Evolutionary conservation across 1,140 invertebrate genomes (phyloP).

Genomic region (Halyomorpha halys): DNA sequence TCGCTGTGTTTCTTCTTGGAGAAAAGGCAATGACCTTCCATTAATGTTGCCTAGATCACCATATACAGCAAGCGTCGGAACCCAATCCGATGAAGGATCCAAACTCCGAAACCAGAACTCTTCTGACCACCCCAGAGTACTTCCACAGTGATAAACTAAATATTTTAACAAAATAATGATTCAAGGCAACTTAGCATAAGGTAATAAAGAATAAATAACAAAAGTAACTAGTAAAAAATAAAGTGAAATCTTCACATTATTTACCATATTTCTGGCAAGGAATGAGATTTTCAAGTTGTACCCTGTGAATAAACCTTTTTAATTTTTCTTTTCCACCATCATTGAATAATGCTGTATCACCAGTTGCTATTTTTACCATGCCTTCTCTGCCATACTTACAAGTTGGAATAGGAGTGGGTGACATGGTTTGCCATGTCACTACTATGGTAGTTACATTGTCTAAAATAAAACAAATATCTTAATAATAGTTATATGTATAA

Average conservation of each 20-base stretch:
- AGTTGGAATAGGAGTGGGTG: slow-evolving; percentile 50
- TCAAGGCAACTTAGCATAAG: no score
- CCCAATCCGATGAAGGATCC: slow-evolving; percentile 53
- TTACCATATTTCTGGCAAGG: slow-evolving; percentile 53
- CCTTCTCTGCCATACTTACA: slow-evolving; percentile 62
- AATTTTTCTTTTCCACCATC: slow-evolving; percentile 64
- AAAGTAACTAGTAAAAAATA: no score
- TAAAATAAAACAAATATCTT: slow-evolving; percentile 33
- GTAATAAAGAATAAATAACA: no score
- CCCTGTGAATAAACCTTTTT: slow-evolving; percentile 71
- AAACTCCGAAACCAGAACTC: slow-evolving; percentile 62
- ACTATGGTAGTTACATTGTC: slow-evolving; percentile 59
- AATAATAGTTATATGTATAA: neutral
- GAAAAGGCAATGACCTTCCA: slow-evolving; percentile 63
- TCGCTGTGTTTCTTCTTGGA: slow-evolving; percentile 70
- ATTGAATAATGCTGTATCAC: slow-evolving; percentile 54
- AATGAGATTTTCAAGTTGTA: slow-evolving; percentile 45
- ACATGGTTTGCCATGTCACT: slow-evolving; percentile 81
- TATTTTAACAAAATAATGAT: neutral
- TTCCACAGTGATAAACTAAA: slow-evolving; percentile 73
- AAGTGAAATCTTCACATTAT: slow-evolving; percentile 24
- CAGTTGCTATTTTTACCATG: slow-evolving; percentile 43
- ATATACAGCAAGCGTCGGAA: slow-evolving; percentile 69
- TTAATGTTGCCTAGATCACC: slow-evolving; percentile 88
- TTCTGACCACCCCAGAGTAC: slow-evolving; percentile 64